phyloP scores from a whole-genome alignment of 1,140 invertebrate species.

The Zophobas morio region DNA sequence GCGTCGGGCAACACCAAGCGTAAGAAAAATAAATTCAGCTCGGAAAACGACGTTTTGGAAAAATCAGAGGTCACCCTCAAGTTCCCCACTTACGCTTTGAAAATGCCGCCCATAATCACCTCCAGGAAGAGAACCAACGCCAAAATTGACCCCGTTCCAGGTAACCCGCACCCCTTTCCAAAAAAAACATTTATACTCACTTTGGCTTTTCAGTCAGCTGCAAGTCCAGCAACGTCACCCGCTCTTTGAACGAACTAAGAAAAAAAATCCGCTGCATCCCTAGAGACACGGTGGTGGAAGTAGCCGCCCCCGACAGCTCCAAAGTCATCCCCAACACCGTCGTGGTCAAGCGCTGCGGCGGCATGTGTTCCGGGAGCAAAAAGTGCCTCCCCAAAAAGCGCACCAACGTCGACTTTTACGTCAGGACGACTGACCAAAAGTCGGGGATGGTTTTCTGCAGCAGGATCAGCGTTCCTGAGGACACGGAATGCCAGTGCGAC shows the following conservation, averaged over 20 bases:
- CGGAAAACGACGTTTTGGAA: slow-evolving; percentile 32
- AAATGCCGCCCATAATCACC: slow-evolving; percentile 27
- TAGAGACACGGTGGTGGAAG: slow-evolving; percentile 50
- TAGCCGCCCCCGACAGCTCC: slow-evolving; percentile 34
- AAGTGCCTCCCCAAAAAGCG: slow-evolving; percentile 51
- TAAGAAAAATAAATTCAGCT: background rate
- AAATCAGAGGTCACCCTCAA: slow-evolving; percentile 41
- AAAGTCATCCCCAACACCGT: slow-evolving; percentile 65
- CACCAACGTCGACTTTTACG: slow-evolving; percentile 50
- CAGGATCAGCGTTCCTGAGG: slow-evolving; percentile 53
- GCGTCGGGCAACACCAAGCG: background rate
- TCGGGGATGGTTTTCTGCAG: slow-evolving; percentile 51
- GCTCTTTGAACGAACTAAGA: slow-evolving; percentile 31
- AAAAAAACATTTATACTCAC: background rate
- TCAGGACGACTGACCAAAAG: slow-evolving; percentile 46
- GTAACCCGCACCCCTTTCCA: slow-evolving; percentile 34
- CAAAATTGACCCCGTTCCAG: slow-evolving; percentile 34
- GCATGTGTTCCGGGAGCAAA: slow-evolving; percentile 66
- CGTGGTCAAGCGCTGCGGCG: slow-evolving; percentile 69
- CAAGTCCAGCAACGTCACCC: slow-evolving; percentile 39
- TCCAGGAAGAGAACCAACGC: slow-evolving; percentile 7
- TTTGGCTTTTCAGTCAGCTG: slow-evolving; percentile 41
- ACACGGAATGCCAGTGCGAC: slow-evolving; percentile 57
- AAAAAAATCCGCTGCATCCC: slow-evolving; percentile 51
- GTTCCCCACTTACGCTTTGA: slow-evolving; percentile 27